Conservation (phyloP, 2,888 invertebrate genomes). For the Ethmia dodecea region DNA sequence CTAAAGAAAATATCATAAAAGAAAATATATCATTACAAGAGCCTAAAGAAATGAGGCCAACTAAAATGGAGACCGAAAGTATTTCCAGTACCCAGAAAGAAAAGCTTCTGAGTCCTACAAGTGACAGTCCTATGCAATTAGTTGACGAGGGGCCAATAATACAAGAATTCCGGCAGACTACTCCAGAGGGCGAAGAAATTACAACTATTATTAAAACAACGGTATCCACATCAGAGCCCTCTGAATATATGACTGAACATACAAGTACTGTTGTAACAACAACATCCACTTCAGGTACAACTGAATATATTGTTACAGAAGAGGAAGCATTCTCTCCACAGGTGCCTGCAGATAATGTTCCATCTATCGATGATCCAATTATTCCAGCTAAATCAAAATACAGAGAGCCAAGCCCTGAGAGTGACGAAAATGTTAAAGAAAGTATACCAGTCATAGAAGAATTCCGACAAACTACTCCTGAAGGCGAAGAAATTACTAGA, state of each 20-base stretch:
- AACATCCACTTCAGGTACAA: constrained; percentile 10
- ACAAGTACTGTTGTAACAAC: constrained; percentile 44
- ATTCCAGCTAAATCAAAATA: too few relatives aligned
- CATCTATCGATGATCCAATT: too few relatives aligned
- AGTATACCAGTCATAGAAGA: background rate
- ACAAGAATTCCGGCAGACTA: constrained; percentile 27
- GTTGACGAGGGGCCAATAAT: constrained; percentile 26
- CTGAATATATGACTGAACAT: constrained; percentile 43
- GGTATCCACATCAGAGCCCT: constrained; percentile 39
- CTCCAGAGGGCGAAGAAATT: constrained; percentile 37
- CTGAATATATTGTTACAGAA: constrained; percentile 7
- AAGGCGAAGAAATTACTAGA: constrained; percentile 1
- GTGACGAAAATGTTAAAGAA: background rate
- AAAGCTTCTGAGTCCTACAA: background rate
- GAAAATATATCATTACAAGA: constrained; percentile 16
- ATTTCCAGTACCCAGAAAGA: background rate
- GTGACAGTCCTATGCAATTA: background rate
- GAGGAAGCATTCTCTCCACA: background rate
- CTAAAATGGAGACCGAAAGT: constrained; percentile 3
- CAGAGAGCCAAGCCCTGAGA: background rate
- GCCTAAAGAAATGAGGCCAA: constrained; percentile 4
- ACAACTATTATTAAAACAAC: constrained; percentile 40
- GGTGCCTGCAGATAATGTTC: background rate
- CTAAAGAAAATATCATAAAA: constrained; percentile 16
- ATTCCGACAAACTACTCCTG: background rate